Conservation (phyloP, 64 coral and sea anemone genomes). For the Orbicella faveolata region DNA sequence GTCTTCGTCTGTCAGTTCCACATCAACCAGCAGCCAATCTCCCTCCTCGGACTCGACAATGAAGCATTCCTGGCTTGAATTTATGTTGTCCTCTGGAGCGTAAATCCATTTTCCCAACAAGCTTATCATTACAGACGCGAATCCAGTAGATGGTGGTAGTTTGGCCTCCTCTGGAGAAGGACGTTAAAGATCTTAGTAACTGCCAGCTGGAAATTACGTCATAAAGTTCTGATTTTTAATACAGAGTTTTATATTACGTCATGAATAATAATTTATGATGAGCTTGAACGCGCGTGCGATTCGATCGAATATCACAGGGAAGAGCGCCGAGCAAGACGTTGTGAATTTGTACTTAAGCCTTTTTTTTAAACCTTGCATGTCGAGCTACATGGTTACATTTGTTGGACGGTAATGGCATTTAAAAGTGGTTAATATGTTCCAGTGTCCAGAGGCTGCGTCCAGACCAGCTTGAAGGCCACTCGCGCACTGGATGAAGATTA, state of each 20-base stretch:
- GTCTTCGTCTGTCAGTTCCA: conserved; percentile 24
- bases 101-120: conserved; percentile 39
- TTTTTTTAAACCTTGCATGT: too few relatives aligned
- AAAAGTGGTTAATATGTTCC: too few relatives aligned
- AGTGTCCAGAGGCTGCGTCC: too few relatives aligned
- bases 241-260: neutral
- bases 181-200: neutral
- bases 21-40: conserved; percentile 27
- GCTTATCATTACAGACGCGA: conserved; percentile 5
- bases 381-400: too few relatives aligned
- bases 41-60: conserved; percentile 7
- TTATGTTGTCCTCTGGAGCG: neutral
- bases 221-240: conserved; percentile 25
- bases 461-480: too few relatives aligned
- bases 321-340: too few relatives aligned
- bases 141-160: neutral
- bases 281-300: too few relatives aligned
- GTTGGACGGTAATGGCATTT: too few relatives aligned
- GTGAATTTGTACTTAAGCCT: too few relatives aligned
- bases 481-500: too few relatives aligned
- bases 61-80: neutral
- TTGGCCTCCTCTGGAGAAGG: neutral
- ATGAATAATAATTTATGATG: neutral
- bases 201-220: neutral
- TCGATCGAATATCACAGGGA: too few relatives aligned